phyloP scores from a whole-genome alignment of 2,113 vertebrate genomes.

The Archocentrus centrarchus region DNA sequence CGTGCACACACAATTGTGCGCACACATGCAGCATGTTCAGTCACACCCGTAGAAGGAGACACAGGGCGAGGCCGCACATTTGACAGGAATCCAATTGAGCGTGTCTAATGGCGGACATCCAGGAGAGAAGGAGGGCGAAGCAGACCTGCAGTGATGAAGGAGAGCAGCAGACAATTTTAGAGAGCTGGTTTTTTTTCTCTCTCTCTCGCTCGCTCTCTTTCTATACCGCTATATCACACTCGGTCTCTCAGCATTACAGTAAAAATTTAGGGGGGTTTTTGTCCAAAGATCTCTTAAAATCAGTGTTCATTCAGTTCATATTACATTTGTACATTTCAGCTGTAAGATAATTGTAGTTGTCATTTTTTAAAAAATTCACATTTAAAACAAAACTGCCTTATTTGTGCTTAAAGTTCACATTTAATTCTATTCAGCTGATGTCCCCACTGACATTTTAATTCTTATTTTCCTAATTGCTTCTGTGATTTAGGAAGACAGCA shows the following conservation, averaged over 20 bases:
- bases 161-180: constrained; percentile 70
- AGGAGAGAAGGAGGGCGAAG: constrained; percentile 71
- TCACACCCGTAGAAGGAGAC: constrained; percentile 81
- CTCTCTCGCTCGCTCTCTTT: constrained; percentile 1
- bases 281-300: not conserved
- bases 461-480: not conserved
- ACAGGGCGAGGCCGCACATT: constrained; percentile 76
- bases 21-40: constrained; percentile 70
- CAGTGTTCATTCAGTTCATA: not conserved
- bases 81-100: constrained; percentile 83
- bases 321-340: not conserved
- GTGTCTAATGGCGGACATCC: constrained; percentile 80
- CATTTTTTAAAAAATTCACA: not conserved
- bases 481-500: not conserved
- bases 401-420: not conserved
- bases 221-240: not conserved
- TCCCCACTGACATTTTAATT: constrained; percentile 12
- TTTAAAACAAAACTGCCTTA: not conserved
- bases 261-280: not conserved
- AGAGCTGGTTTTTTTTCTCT: constrained; percentile 42
- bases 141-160: constrained; percentile 74
- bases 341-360: not conserved
- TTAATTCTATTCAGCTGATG: not conserved
- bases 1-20: constrained; percentile 34
- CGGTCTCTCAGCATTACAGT: constrained; percentile 27